These are phyloP conservation scores for Alviniconcha strummeri DNA, from an alignment of 2,888 invertebrate genomes.

Conservation along the genomic window DNA sequence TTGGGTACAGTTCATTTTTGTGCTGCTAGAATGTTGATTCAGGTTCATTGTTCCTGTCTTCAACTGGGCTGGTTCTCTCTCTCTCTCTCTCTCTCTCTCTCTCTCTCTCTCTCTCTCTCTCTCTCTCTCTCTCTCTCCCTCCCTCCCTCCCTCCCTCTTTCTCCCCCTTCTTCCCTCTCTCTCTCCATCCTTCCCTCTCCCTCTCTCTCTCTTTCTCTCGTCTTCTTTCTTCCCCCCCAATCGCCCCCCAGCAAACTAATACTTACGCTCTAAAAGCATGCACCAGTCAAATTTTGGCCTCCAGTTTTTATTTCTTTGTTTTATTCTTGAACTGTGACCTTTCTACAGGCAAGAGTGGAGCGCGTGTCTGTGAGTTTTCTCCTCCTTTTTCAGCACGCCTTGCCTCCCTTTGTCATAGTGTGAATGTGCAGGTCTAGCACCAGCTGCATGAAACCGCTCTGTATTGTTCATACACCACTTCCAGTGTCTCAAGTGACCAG, in stretches of 20 bases:
- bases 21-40: no score
- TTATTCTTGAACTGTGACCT: conserved; percentile 6
- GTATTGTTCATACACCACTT: no score
- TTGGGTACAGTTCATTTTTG: no score
- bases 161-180: conserved; percentile 16
- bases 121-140: neutral
- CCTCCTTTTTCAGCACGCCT: neutral
- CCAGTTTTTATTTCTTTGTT: neutral
- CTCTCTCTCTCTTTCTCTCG: neutral
- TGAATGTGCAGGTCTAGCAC: neutral
- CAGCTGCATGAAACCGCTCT: conserved; percentile 3
- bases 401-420: neutral
- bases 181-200: conserved; percentile 18
- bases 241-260: no score
- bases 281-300: neutral
- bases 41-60: no score
- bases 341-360: conserved; percentile 43
- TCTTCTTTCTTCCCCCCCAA: neutral
- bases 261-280: no score
- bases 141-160: neutral
- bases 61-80: no score
- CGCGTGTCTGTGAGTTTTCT: conserved; percentile 41
- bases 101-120: neutral
- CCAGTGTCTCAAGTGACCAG: no score
- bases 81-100: no score